Evolutionary conservation across 1,140 invertebrate genomes (phyloP), one percentile per base, ranked within the genome.

Genomic region (Diachasmimorpha longicaudata): DNA sequence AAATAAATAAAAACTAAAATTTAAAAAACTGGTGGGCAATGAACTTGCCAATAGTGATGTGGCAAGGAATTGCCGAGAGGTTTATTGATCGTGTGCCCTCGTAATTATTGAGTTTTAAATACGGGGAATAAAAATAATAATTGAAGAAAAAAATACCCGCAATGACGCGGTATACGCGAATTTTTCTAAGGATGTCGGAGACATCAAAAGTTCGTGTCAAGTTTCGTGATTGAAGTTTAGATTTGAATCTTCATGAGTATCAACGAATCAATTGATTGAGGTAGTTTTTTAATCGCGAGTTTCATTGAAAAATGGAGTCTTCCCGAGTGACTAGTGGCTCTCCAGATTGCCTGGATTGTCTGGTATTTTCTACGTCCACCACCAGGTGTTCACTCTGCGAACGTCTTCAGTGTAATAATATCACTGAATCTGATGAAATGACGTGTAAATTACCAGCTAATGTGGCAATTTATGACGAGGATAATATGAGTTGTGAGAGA

Each of bases 321-420:
- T 68, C 31, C 31, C 66, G 31, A n/a, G 66, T 68, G 31, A 37
- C 6, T 39, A 8, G 66, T 21, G 55, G 37, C n/a, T 76, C 69
- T 67, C 74, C 69, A 71, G 58, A 76, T 42, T 76, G 74, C 19
- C 31, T 66, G 19, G 39, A 23, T 23, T 2, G 42, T 23, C 21
- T 67, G 39, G 37, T n/a, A 31, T 36, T 39, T 11, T 46, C 68
- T 16, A 21, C 69, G 5, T 71, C 23, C n/a, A 42, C 39, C 16
- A 58, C 70, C 6, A 46, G 36, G 44, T 76, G 74, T 71, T 16
- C 55, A 55, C 69, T 76, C 16, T 76, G 74, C 16, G 23, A 66
- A 16, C 74, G 74, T 66, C 74, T 76, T 66, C 52, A 52, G n/a
- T 55, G 58, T 42, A 39, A 66, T 25, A 36, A 9, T 68, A 9